A percentile compares a stretch with the other conserved stretches of the same genome.
Conservation (phyloP, 2,113 vertebrate genomes). For the Nanorana parkeri region DNA sequence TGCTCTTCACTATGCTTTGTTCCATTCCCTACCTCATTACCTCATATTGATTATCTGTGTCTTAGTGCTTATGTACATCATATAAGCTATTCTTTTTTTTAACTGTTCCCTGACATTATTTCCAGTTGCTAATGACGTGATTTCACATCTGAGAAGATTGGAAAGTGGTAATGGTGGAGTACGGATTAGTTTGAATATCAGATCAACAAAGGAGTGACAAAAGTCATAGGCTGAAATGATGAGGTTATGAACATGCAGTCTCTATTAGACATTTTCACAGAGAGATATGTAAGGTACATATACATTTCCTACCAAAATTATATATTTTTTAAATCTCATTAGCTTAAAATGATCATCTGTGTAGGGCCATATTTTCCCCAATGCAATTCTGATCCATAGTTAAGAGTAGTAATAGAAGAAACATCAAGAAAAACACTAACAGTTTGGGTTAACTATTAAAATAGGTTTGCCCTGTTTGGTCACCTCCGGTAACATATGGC, state of each 20-base stretch:
- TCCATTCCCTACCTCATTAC: slow-evolving; percentile 16
- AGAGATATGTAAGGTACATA: too few species aligned
- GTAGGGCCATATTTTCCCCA: too few species aligned
- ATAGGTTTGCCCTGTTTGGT: too few species aligned
- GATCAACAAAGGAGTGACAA: background rate
- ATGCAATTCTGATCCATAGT: too few species aligned
- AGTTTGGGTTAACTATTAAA: too few species aligned
- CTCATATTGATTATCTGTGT: slow-evolving; percentile 9
- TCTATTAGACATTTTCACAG: background rate
- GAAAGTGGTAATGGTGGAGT: background rate
- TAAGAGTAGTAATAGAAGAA: too few species aligned
- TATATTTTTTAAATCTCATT: too few species aligned
- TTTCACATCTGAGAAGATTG: background rate
- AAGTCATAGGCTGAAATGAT: background rate
- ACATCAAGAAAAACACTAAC: too few species aligned
- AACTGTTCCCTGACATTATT: background rate
- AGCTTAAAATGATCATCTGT: too few species aligned
- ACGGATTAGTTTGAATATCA: background rate
- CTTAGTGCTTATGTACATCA: background rate
- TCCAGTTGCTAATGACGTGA: background rate
- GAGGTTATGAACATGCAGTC: background rate
- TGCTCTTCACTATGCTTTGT: background rate
- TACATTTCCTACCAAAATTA: too few species aligned
- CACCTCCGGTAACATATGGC: too few species aligned
- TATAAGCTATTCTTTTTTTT: slow-evolving; percentile 1